Evolutionary conservation across 1,140 invertebrate species (phyloP).

Genomic region (Lordiphosa mommai): DNA sequence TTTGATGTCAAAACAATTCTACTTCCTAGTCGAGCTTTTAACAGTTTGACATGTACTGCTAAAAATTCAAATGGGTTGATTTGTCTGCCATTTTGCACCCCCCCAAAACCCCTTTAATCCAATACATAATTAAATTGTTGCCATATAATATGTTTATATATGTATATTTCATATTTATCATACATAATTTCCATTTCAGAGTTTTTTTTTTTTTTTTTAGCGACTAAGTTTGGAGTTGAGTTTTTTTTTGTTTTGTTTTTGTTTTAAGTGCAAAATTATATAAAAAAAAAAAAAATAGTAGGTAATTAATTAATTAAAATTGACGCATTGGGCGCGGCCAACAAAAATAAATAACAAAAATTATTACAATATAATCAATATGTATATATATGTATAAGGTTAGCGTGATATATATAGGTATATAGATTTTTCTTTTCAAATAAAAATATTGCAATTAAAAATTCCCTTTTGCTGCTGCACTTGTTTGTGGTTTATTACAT

Average conservation of each 20-base stretch:
- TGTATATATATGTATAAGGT: slow-evolving; percentile 26
- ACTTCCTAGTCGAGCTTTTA: too few species aligned
- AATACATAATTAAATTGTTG: background rate
- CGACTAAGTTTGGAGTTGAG: slow-evolving; percentile 53
- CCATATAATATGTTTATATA: slow-evolving; percentile 34
- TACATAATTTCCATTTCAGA: slow-evolving; percentile 61
- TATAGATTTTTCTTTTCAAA: slow-evolving; percentile 41
- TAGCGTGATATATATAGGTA: slow-evolving; percentile 3
- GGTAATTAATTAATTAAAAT: slow-evolving; percentile 31
- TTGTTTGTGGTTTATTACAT: background rate
- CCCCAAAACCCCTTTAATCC: too few species aligned
- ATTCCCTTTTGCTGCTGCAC: slow-evolving; percentile 12
- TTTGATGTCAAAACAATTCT: too few species aligned
- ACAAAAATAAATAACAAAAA: slow-evolving; percentile 45
- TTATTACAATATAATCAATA: slow-evolving; percentile 37
- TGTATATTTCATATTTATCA: slow-evolving; percentile 73
- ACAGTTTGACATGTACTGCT: too few species aligned
- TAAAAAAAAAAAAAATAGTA: slow-evolving; percentile 27
- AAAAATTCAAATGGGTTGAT: background rate
- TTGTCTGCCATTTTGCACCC: too few species aligned
- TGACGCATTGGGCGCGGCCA: slow-evolving; percentile 10
- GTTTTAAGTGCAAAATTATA: slow-evolving; percentile 20
- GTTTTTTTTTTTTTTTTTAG: too few species aligned
- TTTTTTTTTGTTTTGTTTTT: slow-evolving; percentile 21
- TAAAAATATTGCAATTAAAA: slow-evolving; percentile 12